phyloP scores from a whole-genome alignment of 2,888 invertebrate species.

The Trissolcus brochymenae region DNA sequence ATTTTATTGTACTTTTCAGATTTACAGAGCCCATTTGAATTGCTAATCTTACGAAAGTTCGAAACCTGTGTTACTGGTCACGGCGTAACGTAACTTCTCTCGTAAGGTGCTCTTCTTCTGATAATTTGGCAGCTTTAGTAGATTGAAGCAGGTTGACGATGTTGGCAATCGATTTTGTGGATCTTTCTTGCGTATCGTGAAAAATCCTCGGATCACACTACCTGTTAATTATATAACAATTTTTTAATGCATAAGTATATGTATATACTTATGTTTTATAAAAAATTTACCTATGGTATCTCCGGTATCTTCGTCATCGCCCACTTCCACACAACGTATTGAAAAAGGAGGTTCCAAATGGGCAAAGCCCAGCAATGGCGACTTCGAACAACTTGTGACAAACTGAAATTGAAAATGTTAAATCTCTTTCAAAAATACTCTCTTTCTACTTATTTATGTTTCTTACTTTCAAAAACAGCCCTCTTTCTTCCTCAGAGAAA shows the following conservation, averaged over 20 bases:
- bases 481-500: constrained; percentile 93
- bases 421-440: background rate
- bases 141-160: constrained; percentile 98
- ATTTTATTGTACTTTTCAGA: constrained; percentile 51
- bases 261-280: too few species aligned
- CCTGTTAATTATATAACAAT: constrained; percentile 78
- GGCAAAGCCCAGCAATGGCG: constrained; percentile 96
- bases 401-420: constrained; percentile 78
- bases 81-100: constrained; percentile 97
- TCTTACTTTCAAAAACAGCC: constrained; percentile 92
- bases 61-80: constrained; percentile 98
- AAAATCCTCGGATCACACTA: constrained; percentile 97
- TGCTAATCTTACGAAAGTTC: constrained; percentile 89
- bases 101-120: constrained; percentile 95
- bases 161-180: constrained; percentile 97
- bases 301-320: constrained; percentile 96
- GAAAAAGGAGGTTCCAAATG: constrained; percentile 98
- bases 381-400: constrained; percentile 97
- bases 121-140: constrained; percentile 98
- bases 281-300: constrained; percentile 84
- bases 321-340: constrained; percentile 98
- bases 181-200: constrained; percentile 96
- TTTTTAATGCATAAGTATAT: background rate
- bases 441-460: background rate
- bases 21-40: constrained; percentile 29